These are phyloP conservation scores for Cyanocitta stelleri DNA, from an alignment of 2,113 vertebrate genomes.

Conservation along the genomic window DNA sequence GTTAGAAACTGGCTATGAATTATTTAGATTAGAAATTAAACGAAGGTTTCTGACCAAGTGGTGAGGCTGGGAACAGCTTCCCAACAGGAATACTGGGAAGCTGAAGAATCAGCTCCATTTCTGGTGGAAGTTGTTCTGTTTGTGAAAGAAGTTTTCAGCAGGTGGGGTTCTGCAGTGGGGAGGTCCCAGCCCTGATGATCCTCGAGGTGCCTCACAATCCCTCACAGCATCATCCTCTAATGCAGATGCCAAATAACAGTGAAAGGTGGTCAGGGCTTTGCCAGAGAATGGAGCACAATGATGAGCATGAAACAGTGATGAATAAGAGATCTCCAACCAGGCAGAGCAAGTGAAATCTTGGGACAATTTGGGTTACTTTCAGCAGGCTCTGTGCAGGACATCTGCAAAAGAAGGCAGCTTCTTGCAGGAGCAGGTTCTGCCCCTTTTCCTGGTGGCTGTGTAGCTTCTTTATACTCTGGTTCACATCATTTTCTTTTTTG, in stretches of 20 bases:
- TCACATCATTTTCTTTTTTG: neutral
- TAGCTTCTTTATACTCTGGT: neutral
- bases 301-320: neutral
- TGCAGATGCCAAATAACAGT: neutral
- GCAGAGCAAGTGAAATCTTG: neutral
- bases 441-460: neutral
- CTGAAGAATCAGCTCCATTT: neutral
- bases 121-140: neutral
- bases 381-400: neutral
- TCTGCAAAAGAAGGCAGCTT: neutral
- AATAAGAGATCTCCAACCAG: neutral
- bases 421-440: neutral
- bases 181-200: neutral
- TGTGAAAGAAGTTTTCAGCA: neutral
- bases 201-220: neutral
- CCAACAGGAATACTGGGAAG: neutral
- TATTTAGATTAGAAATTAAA: constrained; percentile 39
- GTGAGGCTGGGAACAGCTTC: neutral
- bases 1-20: constrained; percentile 34
- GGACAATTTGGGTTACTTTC: neutral
- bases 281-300: neutral
- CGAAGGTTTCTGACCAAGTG: neutral
- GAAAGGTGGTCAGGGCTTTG: neutral
- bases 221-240: neutral
- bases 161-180: neutral